Percentiles rank a stretch among this genome's conserved stretches.
These are phyloP conservation scores for Paratilapia polleni DNA, from an alignment of 2,113 vertebrate genomes.

Conservation along the genomic window DNA sequence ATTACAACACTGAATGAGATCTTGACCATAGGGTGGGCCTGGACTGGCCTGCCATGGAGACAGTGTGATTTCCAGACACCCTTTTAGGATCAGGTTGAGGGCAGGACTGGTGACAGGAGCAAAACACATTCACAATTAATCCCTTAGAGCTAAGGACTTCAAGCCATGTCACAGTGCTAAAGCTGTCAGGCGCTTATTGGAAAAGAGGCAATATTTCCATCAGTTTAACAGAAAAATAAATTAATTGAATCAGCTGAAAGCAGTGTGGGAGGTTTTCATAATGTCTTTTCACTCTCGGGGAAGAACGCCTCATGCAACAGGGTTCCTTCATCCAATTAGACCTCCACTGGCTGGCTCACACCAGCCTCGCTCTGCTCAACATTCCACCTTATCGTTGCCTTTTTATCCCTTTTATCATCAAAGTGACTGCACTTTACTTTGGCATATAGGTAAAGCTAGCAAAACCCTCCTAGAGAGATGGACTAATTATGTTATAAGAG, in stretches of 20 bases:
- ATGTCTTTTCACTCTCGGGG: conserved; percentile 71
- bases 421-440: conserved; percentile 79
- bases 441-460: conserved; percentile 76
- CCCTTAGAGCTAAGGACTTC: conserved; percentile 56
- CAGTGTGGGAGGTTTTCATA: conserved; percentile 76
- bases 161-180: conserved; percentile 61
- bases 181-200: conserved; percentile 75
- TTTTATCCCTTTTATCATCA: conserved; percentile 79
- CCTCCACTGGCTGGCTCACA: conserved; percentile 72
- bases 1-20: conserved; percentile 54
- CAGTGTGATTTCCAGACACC: conserved; percentile 55
- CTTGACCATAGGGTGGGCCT: conserved; percentile 50
- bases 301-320: conserved; percentile 76
- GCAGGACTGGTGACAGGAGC: conserved; percentile 33
- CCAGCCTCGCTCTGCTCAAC: conserved; percentile 66
- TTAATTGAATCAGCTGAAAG: conserved; percentile 80
- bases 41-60: conserved; percentile 22
- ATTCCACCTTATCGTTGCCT: conserved; percentile 74
- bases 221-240: conserved; percentile 78
- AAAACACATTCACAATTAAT: conserved; percentile 60
- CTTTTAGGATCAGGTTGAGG: conserved; percentile 35
- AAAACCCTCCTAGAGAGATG: conserved; percentile 76
- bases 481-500: conserved; percentile 78
- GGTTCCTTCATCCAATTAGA: conserved; percentile 82
- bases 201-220: conserved; percentile 77